Evolutionary conservation across 2,888 invertebrate genomes (phyloP), one percentile per base, ranked within the genome.

Genomic region (Philopedon plagiatum): DNA sequence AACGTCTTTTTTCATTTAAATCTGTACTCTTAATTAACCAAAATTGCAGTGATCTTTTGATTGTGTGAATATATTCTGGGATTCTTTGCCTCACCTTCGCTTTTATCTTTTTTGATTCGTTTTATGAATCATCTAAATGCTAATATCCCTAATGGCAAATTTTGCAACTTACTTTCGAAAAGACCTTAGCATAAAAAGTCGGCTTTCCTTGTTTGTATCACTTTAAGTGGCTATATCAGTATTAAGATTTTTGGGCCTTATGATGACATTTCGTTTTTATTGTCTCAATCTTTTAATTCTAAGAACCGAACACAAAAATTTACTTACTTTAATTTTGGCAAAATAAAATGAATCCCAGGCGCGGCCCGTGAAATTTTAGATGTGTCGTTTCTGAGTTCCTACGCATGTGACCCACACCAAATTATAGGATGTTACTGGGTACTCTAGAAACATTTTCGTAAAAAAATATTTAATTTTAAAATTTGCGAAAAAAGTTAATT

Each of bases 1-100:
- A 71, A 64, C 68, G 67, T 57, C 54, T 64, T 37, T 41, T 46
- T 23, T 67, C 37, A 44, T 76, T 72, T 76, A 58, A 60, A 73
- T 54, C 66, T 73, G 60, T 57, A 58, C 72, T 73, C 73, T 79
- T 79, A 79, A 79, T 79, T 79, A 78, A 76, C 75, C 39, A 57
- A 68, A 60, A 67, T 56, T 62, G 60, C 57, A 56, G 58, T 23
- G 61, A 68, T 68, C 44, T 68, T 39, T 15, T 39, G 68, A 68
- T 68, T 66, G 68, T 56, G 51, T 32, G 18, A 68, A 54, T 67
- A 62, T 46, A 56, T 54, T 32, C 9, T 23, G n/a, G 5, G 11
- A 49, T 49, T 13, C 19, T 23, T 18, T 29, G 29, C 29, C 13
- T 29, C 18, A 29, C 15, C 11, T 41, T 49, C n/a, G 62, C 23